Evolutionary conservation across 2,113 vertebrate species (phyloP).

Genomic region (Eupsittula cactorum): DNA sequence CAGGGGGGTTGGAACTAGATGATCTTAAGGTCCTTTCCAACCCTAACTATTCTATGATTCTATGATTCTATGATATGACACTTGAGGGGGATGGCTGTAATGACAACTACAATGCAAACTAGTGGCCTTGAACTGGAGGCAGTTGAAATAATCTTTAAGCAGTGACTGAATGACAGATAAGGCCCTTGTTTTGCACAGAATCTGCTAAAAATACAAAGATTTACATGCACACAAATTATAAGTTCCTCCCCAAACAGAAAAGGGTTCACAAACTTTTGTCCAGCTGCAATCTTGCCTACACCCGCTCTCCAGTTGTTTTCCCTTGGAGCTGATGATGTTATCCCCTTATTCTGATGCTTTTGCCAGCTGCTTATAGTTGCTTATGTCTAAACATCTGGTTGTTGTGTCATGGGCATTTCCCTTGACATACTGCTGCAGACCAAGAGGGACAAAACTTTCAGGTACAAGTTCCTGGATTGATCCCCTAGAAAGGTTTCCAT

Average conservation of each 20-base stretch:
- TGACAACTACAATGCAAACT: neutral
- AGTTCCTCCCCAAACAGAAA: neutral
- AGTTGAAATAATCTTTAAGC: neutral
- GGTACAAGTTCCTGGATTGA: accelerated
- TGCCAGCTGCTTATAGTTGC: neutral
- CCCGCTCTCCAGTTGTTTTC: neutral
- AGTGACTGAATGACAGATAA: neutral
- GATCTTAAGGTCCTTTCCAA: too few species aligned
- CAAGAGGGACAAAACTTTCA: neutral
- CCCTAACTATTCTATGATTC: too few species aligned
- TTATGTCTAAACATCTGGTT: neutral
- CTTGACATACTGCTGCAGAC: accelerated
- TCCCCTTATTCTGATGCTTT: neutral
- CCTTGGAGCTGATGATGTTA: neutral
- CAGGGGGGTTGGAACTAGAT: too few species aligned
- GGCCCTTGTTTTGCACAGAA: neutral
- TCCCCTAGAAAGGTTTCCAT: neutral
- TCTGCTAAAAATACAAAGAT: neutral
- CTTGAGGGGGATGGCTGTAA: neutral
- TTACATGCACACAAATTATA: neutral
- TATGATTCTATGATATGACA: too few species aligned
- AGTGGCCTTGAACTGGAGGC: neutral
- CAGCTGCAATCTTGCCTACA: neutral
- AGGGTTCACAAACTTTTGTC: neutral
- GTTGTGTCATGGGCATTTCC: neutral